These are phyloP conservation scores for Cnemophilus loriae DNA, from an alignment of 2,113 vertebrate genomes.

Conservation along the genomic window DNA sequence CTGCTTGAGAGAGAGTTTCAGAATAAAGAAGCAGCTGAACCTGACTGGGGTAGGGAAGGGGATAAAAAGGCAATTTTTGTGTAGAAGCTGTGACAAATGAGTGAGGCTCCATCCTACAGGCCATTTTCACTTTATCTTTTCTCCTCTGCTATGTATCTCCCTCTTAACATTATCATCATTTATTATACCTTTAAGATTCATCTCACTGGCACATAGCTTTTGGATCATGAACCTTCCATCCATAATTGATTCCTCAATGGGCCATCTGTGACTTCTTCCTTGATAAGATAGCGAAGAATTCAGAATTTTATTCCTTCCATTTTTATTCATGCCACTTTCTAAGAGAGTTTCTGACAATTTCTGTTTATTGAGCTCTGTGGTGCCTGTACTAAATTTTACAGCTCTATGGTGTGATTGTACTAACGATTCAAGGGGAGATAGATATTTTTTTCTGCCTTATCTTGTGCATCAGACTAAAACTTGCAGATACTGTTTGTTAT, in stretches of 20 bases:
- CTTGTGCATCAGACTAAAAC: background rate
- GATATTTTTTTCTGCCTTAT: background rate
- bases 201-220: conserved; percentile 1
- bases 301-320: background rate
- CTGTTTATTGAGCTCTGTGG: background rate
- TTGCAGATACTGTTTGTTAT: background rate
- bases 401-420: background rate
- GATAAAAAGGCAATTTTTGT: background rate
- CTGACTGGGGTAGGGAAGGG: background rate
- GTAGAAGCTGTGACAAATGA: background rate
- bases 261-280: conserved; percentile 4
- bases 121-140: background rate
- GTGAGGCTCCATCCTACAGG: background rate
- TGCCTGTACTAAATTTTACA: background rate
- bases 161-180: background rate
- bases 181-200: background rate
- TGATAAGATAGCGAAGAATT: background rate
- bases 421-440: background rate
- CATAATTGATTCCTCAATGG: conserved; percentile 17
- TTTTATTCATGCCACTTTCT: background rate
- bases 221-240: background rate
- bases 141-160: background rate
- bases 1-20: background rate
- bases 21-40: background rate
- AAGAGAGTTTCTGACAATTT: background rate